Percentiles rank a stretch among this genome's conserved stretches.
phyloP scores from a whole-genome alignment of 2,113 vertebrate species.

The Nannobrachium achirus region DNA sequence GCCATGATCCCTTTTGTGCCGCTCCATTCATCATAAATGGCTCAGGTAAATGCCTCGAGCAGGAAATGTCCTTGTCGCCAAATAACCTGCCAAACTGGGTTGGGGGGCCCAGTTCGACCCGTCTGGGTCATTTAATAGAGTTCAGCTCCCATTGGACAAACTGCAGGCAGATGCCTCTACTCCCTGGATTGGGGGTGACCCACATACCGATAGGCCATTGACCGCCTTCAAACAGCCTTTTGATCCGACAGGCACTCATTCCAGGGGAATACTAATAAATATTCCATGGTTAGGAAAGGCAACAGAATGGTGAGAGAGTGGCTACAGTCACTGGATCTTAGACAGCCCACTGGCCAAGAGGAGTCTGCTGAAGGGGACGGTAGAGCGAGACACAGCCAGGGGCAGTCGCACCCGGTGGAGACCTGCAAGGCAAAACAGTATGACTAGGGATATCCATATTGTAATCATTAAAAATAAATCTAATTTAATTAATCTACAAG shows the following conservation, averaged over 20 bases:
- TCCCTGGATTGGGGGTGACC: not conserved
- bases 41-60: slow-evolving; percentile 16
- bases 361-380: slow-evolving; percentile 78
- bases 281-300: slow-evolving; percentile 20
- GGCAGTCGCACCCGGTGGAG: slow-evolving; percentile 89
- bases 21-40: slow-evolving; percentile 26
- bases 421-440: slow-evolving; percentile 72
- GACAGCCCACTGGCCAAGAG: slow-evolving; percentile 79
- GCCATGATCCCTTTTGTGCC: slow-evolving; percentile 41
- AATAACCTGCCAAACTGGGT: slow-evolving; percentile 20
- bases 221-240: slow-evolving; percentile 24
- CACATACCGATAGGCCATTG: slow-evolving; percentile 18
- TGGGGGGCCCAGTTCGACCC: slow-evolving; percentile 4
- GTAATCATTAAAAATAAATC: too few relatives aligned
- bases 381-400: slow-evolving; percentile 81
- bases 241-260: slow-evolving; percentile 33
- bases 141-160: slow-evolving; percentile 25
- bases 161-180: slow-evolving; percentile 11
- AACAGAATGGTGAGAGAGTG: not conserved
- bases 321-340: slow-evolving; percentile 78
- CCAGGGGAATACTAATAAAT: slow-evolving; percentile 2
- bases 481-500: too few relatives aligned
- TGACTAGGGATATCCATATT: not conserved
- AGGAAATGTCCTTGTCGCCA: slow-evolving; percentile 25
- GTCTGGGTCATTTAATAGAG: slow-evolving; percentile 20